Conservation (phyloP, 2,797 vertebrate genomes). For the Trichosurus vulpecula region DNA sequence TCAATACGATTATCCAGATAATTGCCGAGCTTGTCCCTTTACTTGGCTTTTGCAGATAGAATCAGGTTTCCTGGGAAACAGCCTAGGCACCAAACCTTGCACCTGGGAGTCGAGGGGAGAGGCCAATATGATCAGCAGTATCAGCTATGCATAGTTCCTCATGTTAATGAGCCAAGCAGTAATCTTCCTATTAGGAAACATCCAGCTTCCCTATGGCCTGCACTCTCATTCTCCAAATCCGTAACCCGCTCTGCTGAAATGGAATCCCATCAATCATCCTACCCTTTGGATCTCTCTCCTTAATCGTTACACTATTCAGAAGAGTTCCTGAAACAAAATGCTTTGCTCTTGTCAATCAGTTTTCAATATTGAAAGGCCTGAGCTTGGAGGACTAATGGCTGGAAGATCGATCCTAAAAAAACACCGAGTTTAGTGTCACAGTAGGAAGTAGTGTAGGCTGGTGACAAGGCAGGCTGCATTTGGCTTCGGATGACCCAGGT, state of each 20-base stretch:
- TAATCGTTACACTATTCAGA: conserved; percentile 5
- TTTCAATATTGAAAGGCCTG: neutral
- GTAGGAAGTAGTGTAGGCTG: neutral
- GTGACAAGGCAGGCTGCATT: neutral
- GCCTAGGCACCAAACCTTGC: neutral
- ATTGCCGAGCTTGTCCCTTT: neutral
- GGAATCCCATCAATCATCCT: neutral
- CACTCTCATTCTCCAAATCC: neutral
- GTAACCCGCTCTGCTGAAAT: conserved; percentile 18
- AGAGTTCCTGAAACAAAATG: neutral
- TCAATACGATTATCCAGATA: neutral
- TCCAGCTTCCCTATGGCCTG: neutral
- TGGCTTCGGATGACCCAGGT: neutral
- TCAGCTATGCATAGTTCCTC: neutral
- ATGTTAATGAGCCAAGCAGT: neutral
- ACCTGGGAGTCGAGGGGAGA: neutral
- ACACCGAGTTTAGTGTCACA: neutral
- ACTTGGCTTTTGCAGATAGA: neutral
- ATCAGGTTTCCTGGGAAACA: neutral
- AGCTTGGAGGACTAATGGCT: neutral
- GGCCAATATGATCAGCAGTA: neutral
- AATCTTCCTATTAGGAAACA: neutral
- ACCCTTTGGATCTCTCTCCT: neutral
- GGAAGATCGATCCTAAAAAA: neutral
- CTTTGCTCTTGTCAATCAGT: neutral